Evolutionary conservation across 2,797 vertebrate genomes (phyloP), one percentile per base, ranked within the genome.

Genomic region (Setipinna tenuifilis): DNA sequence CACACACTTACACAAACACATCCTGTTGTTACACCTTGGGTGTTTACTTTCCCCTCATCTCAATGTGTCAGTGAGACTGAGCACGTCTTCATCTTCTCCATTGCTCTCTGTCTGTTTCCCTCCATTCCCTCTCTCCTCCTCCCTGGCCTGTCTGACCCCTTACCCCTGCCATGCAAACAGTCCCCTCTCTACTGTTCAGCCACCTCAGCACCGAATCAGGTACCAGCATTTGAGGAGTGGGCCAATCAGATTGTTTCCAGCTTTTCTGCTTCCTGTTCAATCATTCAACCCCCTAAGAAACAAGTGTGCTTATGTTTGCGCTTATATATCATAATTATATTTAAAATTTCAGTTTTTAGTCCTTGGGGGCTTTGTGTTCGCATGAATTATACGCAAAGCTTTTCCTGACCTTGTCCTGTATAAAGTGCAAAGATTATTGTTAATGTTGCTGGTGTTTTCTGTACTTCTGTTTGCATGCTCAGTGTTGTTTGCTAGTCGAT

Each of bases 131-230:
- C 62, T 90, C 87, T 71, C 28, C 16, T 68, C 14, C 65, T 14
- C 25, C 68, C 68, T 44, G 6, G 31, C 35, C 35, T 31, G 17
- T 41, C 35, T 78, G 71, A 41, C 44, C 7, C 17, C 90, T 88
- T 84, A 89, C 91, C 89, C 82, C 91, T 91, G 85, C 83, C 83
- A 85, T 83, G 92, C 93, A 89, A 90, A 86, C 94, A 96, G 95
- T 96, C 91, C 95, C 95, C 91, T 95, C 96, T 90, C 93, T 95
- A 93, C 94, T 95, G 86, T 95, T 98, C 97, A 99, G 97, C 96
- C 98, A 98, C 93, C 95, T 99, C 96, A 98, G 96, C 97, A 96
- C 94, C 96, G 98, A 98, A 96, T 97, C 98, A 99, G 98, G 98
- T 99, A 99, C 94, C 93, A 19, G 90, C 90, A 87, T 87, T 87